phyloP scores from a whole-genome alignment of 2,113 vertebrate genomes.

The Ursus arctos region DNA sequence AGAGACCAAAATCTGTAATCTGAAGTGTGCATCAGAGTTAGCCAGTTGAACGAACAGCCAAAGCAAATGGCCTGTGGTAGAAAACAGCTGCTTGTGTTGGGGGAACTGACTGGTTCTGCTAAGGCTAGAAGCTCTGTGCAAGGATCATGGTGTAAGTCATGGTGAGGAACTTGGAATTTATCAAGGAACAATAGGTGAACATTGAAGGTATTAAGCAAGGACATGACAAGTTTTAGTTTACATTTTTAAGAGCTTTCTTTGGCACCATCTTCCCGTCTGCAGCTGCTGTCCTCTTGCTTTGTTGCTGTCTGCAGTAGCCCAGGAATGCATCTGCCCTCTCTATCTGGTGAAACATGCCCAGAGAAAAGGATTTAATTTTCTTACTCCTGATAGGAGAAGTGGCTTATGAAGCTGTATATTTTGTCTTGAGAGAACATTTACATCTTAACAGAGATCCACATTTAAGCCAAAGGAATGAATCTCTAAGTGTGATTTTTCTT shows the following conservation, averaged over 20 bases:
- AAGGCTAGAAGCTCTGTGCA: background rate
- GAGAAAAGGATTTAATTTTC: background rate
- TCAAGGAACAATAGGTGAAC: background rate
- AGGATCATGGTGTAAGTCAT: background rate
- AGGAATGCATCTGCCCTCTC: background rate
- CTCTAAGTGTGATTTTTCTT: background rate
- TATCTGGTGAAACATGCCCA: background rate
- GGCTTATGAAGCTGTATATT: background rate
- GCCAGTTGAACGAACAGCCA: background rate
- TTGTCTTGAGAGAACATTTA: background rate
- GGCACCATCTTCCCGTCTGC: no score
- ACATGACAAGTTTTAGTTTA: background rate
- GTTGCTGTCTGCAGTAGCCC: background rate
- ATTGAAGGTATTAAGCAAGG: background rate
- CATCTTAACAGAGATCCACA: background rate
- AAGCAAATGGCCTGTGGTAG: background rate
- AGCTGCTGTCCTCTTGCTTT: background rate
- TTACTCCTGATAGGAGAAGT: background rate
- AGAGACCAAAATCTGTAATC: background rate
- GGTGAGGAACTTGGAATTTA: background rate
- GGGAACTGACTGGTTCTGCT: background rate
- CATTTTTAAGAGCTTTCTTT: background rate
- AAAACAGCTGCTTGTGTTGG: background rate
- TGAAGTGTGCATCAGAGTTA: background rate
- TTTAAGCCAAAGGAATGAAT: constrained; percentile 31